A percentile compares a stretch with the other conserved stretches of the same genome.
Conservation (phyloP, 2,888 invertebrate species). For the Drosophila siamana region DNA sequence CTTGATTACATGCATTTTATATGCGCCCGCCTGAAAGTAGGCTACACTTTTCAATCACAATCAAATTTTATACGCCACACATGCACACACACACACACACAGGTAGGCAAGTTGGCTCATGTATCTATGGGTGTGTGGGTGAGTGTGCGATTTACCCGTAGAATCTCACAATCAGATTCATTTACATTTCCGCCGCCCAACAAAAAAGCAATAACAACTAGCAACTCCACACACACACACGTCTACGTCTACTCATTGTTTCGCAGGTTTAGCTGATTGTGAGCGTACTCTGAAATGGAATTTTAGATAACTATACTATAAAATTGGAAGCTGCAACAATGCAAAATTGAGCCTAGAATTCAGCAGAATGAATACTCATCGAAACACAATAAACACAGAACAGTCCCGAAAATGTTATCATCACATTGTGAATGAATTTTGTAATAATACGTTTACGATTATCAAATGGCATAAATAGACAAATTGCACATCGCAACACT, state of each 20-base stretch:
- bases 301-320: conserved; percentile 46
- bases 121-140: conserved; percentile 10
- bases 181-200: conserved; percentile 69
- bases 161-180: conserved; percentile 63
- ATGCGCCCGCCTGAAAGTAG: conserved; percentile 76
- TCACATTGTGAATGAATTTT: conserved; percentile 11
- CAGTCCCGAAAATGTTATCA: background rate
- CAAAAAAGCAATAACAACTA: conserved; percentile 32
- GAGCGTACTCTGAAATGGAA: conserved; percentile 42
- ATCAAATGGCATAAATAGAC: background rate
- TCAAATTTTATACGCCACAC: conserved; percentile 72
- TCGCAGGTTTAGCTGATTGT: conserved; percentile 26
- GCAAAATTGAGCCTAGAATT: conserved; percentile 30
- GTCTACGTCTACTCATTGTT: conserved; percentile 44
- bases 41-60: conserved; percentile 82
- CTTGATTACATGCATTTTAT: conserved; percentile 80
- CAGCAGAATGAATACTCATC: conserved; percentile 3
- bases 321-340: conserved; percentile 39
- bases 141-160: conserved; percentile 40
- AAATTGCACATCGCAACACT: conserved; percentile 7
- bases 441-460: conserved; percentile 8
- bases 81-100: conserved; percentile 12
- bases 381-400: conserved; percentile 2
- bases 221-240: conserved; percentile 27
- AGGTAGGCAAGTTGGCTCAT: conserved; percentile 7